Evolutionary conservation across 1,140 invertebrate species (phyloP).

Genomic region (Solen grandis): DNA sequence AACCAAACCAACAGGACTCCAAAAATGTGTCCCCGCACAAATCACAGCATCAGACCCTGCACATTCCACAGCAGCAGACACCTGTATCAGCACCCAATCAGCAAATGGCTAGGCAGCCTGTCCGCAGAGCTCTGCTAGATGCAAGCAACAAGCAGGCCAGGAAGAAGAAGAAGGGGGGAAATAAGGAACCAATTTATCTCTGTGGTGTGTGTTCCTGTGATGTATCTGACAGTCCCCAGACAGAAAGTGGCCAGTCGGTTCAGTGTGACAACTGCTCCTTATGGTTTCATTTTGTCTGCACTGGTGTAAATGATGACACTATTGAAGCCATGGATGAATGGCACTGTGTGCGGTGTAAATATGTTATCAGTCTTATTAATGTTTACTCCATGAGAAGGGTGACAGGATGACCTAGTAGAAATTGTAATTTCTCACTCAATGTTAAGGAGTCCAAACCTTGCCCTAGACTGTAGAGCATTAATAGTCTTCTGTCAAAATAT

Average conservation of each 20-base stretch:
- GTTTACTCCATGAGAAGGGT: no score
- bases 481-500: no score
- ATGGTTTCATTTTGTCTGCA: constrained; percentile 31
- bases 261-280: constrained; percentile 22
- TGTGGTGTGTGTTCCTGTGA: constrained; percentile 24
- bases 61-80: background rate
- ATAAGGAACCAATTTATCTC: background rate
- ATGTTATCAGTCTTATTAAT: no score
- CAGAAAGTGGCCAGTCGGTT: constrained; percentile 12
- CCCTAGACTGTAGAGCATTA: no score
- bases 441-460: no score
- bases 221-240: background rate
- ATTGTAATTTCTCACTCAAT: no score
- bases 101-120: background rate
- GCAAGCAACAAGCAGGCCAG: background rate
- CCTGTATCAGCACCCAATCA: background rate
- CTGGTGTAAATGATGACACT: background rate
- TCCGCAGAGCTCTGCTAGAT: no score
- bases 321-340: background rate
- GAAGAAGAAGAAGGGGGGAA: background rate
- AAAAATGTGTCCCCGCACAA: background rate
- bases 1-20: background rate
- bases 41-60: background rate
- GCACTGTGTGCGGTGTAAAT: background rate
- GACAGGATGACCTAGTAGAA: no score